Evolutionary conservation across 2,113 vertebrate genomes (phyloP), one percentile per base, ranked within the genome.

Genomic region (Aphelocoma coerulescens): DNA sequence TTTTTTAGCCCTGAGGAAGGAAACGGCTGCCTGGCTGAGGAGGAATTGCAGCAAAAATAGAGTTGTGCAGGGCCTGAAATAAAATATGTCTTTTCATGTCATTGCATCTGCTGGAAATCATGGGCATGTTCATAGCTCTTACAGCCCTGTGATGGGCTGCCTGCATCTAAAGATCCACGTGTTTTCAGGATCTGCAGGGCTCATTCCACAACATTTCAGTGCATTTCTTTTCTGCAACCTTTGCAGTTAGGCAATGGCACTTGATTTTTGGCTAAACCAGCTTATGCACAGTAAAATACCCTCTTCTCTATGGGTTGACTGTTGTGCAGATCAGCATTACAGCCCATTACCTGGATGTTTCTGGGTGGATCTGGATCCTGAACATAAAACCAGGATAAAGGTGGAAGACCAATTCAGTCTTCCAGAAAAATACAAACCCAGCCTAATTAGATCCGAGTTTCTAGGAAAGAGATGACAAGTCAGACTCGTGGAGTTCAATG

Each of bases 401-500:
- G 10, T 26, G 6, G 59, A 19, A 72, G 14, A 33, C 3, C 9
- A 21, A 2, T 13, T 13, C 5, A 73, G 10, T 27, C 30, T 37
- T 79, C 16, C 26, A 46, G n/a, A n/a, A 57, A 72, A 68, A 68
- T 7, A 15, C 1, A 57, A 52, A 3, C 0, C 1, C 23, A 37
- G 11, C 19, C 26, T 26, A 39, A 39, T 10, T 51, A 39, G 9
- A 19, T 18, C 55, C 30, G 41, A 87, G 24, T 26, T 89, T 72
- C 33, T 32, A 75, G 54, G 59, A 68, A 57, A 68, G 4, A 12
- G n/a, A 12, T 12, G 37, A 8, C 15, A 68, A 46, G 9, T 46
- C 43, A 48, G 23, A 26, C 7, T 69, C 0, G 0, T 44, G 23
- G 27, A 49, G 20, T 27, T 82, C 33, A 24, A 0, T 41, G n/a